Base-by-base conservation (phyloP, 2,113 vertebrate species). In the Camarhynchus parvulus region DNA sequence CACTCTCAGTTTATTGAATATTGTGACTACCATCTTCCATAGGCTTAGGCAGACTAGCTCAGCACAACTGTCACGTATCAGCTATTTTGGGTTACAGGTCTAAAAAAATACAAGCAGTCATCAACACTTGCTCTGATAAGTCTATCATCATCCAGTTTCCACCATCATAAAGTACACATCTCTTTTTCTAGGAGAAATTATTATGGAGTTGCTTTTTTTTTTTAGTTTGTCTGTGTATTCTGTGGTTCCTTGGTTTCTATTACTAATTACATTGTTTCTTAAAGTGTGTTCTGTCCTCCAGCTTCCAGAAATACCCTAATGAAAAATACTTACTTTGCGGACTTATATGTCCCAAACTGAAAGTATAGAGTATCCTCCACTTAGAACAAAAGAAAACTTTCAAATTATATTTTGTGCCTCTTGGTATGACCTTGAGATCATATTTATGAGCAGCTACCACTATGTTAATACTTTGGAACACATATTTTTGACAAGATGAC, bases 31-130 rank as follows among this genome's bases (percentile, higher is more conserved):
- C n/a, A 74, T 50, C 11, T 90, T 58, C 20, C 52, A 63, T 2
- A 67, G 11, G 17, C 19, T 21, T 37, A 68, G 62, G 25, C 41
- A 47, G 23, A 42, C 9, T 59, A 63, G 5, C 18, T 55, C 15
- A 86, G 25, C 35, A 39, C 5, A 83, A 63, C 5, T 0, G 2
- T 41, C 41, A 33, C 0, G 0, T 47, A 56, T 56, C 35, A 61
- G 13, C 5, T 62, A 42, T 70, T 93, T 84, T 70, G 39, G 15
- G 9, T 67, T 70, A 33, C 12, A 49, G 25, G 15, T 41, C 59
- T 77, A 18, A 42, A 73, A 68, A n/a, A 63, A 35, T 7, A 47
- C 13, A 37, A 47, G 7, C 20, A 79, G 15, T 67, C 28, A 72
- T 82, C 56, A 85, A 52, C 16, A 4, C 31, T 68, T 82, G 4